Conservation (phyloP, 2,888 invertebrate genomes). For the Nycteola revayana region DNA sequence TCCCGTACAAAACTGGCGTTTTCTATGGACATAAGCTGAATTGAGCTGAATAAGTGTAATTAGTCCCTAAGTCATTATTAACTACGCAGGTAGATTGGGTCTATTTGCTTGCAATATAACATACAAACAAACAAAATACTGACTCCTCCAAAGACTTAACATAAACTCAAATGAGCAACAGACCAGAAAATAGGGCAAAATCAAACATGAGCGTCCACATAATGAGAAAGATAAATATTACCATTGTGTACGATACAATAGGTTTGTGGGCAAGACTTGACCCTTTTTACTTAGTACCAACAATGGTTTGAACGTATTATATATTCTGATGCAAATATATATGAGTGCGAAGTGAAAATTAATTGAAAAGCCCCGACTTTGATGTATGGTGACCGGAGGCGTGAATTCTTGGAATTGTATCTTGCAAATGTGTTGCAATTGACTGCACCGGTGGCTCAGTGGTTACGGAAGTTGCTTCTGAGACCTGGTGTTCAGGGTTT, state of each 20-base stretch:
- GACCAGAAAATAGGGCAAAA: constrained; percentile 52
- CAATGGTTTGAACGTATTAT: constrained; percentile 41
- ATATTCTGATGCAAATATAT: constrained; percentile 50
- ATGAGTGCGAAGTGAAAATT: constrained; percentile 38
- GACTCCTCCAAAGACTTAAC: constrained; percentile 52
- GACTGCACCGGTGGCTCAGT: too few relatives aligned
- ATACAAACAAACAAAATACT: too few relatives aligned
- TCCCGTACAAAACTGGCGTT: too few relatives aligned
- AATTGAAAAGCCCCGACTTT: constrained; percentile 49
- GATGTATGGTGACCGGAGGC: constrained; percentile 36
- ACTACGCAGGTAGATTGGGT: too few relatives aligned
- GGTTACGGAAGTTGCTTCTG: too few relatives aligned
- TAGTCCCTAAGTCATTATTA: too few relatives aligned
- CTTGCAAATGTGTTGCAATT: constrained; percentile 16
- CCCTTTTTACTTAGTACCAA: constrained; percentile 49
- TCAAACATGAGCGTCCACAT: constrained; percentile 67
- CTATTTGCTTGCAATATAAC: too few relatives aligned
- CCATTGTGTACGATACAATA: constrained; percentile 56
- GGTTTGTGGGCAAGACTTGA: constrained; percentile 43
- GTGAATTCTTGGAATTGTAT: constrained; percentile 22
- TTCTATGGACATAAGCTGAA: too few relatives aligned
- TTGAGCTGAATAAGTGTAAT: too few relatives aligned
- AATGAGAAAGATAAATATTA: constrained; percentile 68
- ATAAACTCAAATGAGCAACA: constrained; percentile 36
- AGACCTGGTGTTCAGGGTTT: too few relatives aligned